A percentile compares a stretch with the other conserved stretches of the same genome.
phyloP scores from a whole-genome alignment of 1,140 invertebrate species.

The Forficula auricularia region DNA sequence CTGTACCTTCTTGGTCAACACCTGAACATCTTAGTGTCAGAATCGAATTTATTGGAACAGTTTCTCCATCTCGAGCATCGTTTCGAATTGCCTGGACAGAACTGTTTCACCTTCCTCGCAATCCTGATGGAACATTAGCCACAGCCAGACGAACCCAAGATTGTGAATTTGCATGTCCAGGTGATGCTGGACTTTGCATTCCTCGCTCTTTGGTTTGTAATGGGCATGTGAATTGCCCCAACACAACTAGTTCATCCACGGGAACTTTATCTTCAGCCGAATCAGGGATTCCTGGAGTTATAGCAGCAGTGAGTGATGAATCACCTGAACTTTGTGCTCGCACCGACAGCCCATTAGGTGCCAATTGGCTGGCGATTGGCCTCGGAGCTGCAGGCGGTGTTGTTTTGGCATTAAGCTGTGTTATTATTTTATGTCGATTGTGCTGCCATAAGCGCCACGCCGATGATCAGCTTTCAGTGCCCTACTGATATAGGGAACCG shows the following conservation, averaged over 20 bases:
- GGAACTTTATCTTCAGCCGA: background rate
- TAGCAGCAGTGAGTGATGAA: constrained; percentile 34
- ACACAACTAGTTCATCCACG: constrained; percentile 28
- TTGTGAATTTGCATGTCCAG: constrained; percentile 70
- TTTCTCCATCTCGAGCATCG: constrained; percentile 56
- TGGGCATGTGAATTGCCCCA: constrained; percentile 71
- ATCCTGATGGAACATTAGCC: constrained; percentile 59
- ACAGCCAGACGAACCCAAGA: constrained; percentile 41
- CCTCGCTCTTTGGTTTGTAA: constrained; percentile 65
- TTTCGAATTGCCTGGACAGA: constrained; percentile 82
- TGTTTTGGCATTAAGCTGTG: constrained; percentile 26
- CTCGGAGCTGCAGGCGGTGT: constrained; percentile 27
- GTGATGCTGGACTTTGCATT: constrained; percentile 61
- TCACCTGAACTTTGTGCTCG: constrained; percentile 39
- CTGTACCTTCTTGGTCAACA: constrained; percentile 18
- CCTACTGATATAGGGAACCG: constrained; percentile 20
- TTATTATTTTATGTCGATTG: constrained; percentile 28
- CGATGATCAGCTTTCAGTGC: constrained; percentile 24
- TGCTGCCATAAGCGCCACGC: constrained; percentile 22
- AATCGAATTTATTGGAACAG: constrained; percentile 49
- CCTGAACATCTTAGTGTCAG: constrained; percentile 29
- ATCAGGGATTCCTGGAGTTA: background rate
- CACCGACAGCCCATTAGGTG: constrained; percentile 19
- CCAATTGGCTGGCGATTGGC: constrained; percentile 34
- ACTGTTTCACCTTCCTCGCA: constrained; percentile 65